Evolutionary conservation across 2,113 vertebrate species (phyloP), one percentile per base, ranked within the genome.

Genomic region (Carassius auratus): DNA sequence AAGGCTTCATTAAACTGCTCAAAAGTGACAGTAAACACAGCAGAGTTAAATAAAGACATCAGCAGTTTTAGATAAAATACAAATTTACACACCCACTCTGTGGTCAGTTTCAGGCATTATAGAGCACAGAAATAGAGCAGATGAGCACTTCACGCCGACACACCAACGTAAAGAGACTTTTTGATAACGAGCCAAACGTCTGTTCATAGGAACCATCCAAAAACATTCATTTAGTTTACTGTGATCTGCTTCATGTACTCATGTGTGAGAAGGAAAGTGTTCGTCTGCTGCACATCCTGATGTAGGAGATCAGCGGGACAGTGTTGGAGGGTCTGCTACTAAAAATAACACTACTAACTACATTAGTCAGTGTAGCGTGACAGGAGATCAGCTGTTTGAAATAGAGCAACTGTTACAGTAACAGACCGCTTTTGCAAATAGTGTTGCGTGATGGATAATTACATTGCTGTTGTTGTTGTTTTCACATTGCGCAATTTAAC

Each of bases 21-120:
- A 48, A 12, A 48, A 48, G 45, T 48, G 45, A 12, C 0, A 12
- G 45, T 48, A 12, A 48, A 13, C n/a, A 33, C 76, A 74, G 17
- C 4, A 36, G 57, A 59, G 21, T 62, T 33, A 33, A 76, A 81
- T 81, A 82, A 86, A 23, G 38, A 62, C 76, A 50, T 64, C 69
- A 30, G 33, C 62, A 26, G 57, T 64, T 57, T 30, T 23, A 57
- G 76, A 84, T 73, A 68, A 68, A 76, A 69, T 45, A 64, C 50
- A 59, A 26, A 71, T 45, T 15, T 59, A 36, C 13, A 71, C 73
- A 61, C 73, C 73, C 76, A 66, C 23, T 30, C 45, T 86, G 66
- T 68, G 79, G 48, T 83, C 33, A 42, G 1, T 17, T 69, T 59
- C 8, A 9, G 73, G 57, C 59, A 73, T 76, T 8, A n/a, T 5